These are phyloP conservation scores for Gorsachius goisagi DNA, from an alignment of 2,113 vertebrate species.

Conservation along the genomic window DNA sequence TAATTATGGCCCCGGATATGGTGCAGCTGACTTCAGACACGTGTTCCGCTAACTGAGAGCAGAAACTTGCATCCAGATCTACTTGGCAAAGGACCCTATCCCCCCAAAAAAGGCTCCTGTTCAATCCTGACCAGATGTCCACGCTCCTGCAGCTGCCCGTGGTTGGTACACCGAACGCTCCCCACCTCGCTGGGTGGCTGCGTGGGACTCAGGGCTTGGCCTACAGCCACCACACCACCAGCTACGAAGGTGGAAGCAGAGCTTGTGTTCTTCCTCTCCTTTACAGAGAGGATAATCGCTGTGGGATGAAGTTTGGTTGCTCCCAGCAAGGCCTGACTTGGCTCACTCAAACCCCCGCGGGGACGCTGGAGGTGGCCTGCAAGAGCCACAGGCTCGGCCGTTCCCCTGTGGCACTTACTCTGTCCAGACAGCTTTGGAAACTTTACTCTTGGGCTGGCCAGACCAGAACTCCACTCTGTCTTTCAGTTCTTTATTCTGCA, in stretches of 20 bases:
- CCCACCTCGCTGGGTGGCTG: neutral
- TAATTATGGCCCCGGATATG: neutral
- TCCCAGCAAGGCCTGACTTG: neutral
- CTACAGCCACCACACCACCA: neutral
- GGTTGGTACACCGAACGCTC: rapidly evolving
- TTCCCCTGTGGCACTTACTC: constrained; percentile 18
- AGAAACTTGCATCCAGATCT: neutral
- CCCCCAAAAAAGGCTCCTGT: neutral
- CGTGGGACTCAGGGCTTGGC: rapidly evolving
- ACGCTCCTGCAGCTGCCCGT: neutral
- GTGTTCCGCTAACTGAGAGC: neutral
- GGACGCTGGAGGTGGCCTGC: rapidly evolving
- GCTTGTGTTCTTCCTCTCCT: neutral
- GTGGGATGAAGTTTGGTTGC: no score
- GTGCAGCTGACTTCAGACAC: neutral
- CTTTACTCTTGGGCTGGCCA: neutral
- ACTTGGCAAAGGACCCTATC: neutral
- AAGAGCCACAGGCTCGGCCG: rapidly evolving
- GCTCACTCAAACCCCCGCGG: neutral
- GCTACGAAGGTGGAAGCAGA: neutral
- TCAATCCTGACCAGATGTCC: rapidly evolving
- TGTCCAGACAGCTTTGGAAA: constrained; percentile 43
- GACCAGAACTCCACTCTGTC: constrained; percentile 52
- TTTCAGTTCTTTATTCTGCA: constrained; percentile 76
- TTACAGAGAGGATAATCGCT: rapidly evolving